phyloP scores from a whole-genome alignment of 2,797 vertebrate species.

The Falco novaeseelandiae region DNA sequence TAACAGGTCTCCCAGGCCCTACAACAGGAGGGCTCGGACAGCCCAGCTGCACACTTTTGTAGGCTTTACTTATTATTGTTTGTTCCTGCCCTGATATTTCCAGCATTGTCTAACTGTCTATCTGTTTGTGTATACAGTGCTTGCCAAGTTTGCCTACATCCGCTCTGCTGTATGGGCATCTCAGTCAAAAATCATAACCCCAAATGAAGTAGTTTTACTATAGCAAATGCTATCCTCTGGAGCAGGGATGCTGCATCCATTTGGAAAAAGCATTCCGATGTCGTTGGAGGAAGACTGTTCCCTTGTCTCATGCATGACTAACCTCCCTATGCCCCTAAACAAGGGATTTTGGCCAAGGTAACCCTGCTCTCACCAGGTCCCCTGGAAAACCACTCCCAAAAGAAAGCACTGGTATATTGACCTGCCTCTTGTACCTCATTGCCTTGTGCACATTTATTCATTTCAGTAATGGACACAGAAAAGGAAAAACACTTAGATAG shows the following conservation, averaged over 20 bases:
- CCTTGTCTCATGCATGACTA: not conserved
- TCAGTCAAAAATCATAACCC: not conserved
- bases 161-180: not conserved
- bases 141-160: not conserved
- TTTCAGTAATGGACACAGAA: not conserved
- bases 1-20: not conserved
- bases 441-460: constrained; percentile 10
- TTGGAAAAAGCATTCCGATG: not conserved
- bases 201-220: not conserved
- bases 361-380: not conserved
- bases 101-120: not conserved
- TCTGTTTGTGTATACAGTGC: not conserved
- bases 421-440: not conserved
- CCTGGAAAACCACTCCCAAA: not conserved
- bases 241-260: not conserved
- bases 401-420: not conserved
- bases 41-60: not conserved
- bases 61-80: not conserved
- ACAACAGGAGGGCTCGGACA: not conserved
- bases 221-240: not conserved
- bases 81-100: not conserved
- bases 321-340: not conserved
- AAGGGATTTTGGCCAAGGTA: not conserved
- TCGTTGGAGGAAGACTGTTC: not conserved
- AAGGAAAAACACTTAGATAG: constrained; percentile 15